Base-by-base conservation (phyloP, 1,140 invertebrate genomes). In the Cotesia glomerata region DNA sequence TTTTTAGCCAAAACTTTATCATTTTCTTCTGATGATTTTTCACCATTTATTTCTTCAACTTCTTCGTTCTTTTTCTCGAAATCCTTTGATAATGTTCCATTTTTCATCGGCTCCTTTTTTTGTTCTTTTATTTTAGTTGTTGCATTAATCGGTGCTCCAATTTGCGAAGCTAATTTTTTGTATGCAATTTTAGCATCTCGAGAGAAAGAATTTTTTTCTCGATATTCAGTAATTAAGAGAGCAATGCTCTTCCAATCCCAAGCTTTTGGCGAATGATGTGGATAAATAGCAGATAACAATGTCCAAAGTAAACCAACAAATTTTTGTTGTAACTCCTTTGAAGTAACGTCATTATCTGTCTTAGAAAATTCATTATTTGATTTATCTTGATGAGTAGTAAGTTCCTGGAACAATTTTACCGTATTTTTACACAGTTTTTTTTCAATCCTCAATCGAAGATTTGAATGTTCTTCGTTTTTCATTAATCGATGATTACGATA, bases 401-500 rank as follows among this genome's bases (percentile, higher is more conserved):
- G 76, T 56, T 82, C 77, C 51, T 83, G 54, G 5, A 89, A 76
- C 9, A 81, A 79, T n/a, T 78, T 77, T 54, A 85, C 64, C 4
- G 74, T 77, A 39, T 85, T 82, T 32, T 77, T 72, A 16, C 56
- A 82, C 49, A 89, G 81, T 56, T 79, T 78, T 18, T 75, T 78
- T 67, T 88, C 86, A 69, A 85, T 76, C 72, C 82, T 77, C 4
- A 74, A 62, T 49, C 86, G 76, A 7, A 79, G 67, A 0, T 78
- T 72, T 71, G 76, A 73, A 7, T 77, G 54, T 69, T 82, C 67
- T 5, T 78, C 74, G 66, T 73, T 69, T 5, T 73, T 81, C 16
- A 89, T 78, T 13, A 88, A 79, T 73, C 89, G 78, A 49, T 87
- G 81, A 76, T 91, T 89, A 32, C 84, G 85, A 78, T 91, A 93